phyloP scores from a whole-genome alignment of 2,888 invertebrate species.

The Temnothorax ravouxi region DNA sequence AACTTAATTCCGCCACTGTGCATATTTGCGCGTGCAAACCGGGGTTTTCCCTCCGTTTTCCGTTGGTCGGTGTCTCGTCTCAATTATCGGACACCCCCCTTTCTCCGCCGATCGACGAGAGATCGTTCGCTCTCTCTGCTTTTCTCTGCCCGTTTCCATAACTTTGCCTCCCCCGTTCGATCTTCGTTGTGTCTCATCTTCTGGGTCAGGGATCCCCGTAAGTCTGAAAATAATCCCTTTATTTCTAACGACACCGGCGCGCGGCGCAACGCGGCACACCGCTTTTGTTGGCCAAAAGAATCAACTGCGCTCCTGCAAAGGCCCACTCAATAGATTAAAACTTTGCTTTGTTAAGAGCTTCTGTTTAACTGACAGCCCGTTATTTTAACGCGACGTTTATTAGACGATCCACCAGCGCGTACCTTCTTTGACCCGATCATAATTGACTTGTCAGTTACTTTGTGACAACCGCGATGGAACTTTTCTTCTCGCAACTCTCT shows the following conservation, averaged over 20 bases:
- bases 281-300: constrained; percentile 7
- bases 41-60: not conserved
- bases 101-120: not conserved
- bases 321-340: constrained; percentile 55
- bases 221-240: constrained; percentile 41
- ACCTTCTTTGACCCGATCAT: constrained; percentile 25
- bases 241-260: constrained; percentile 20
- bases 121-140: not conserved
- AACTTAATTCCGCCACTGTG: constrained; percentile 40
- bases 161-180: not conserved
- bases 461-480: constrained; percentile 41
- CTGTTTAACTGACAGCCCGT: constrained; percentile 45
- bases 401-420: constrained; percentile 43
- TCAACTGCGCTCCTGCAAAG: constrained; percentile 27
- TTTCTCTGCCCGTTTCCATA: not conserved
- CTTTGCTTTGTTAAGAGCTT: constrained; percentile 51
- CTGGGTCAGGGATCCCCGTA: not conserved
- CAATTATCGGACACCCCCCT: constrained; percentile 31
- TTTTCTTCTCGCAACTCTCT: constrained; percentile 31
- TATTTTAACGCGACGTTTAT: constrained; percentile 55
- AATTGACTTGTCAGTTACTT: constrained; percentile 56
- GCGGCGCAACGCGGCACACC: not conserved
- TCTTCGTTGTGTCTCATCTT: constrained; percentile 6
- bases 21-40: constrained; percentile 24
- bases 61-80: constrained; percentile 3